Evolutionary conservation across 2,888 invertebrate species (phyloP).

Genomic region (Trisateles emortualis): DNA sequence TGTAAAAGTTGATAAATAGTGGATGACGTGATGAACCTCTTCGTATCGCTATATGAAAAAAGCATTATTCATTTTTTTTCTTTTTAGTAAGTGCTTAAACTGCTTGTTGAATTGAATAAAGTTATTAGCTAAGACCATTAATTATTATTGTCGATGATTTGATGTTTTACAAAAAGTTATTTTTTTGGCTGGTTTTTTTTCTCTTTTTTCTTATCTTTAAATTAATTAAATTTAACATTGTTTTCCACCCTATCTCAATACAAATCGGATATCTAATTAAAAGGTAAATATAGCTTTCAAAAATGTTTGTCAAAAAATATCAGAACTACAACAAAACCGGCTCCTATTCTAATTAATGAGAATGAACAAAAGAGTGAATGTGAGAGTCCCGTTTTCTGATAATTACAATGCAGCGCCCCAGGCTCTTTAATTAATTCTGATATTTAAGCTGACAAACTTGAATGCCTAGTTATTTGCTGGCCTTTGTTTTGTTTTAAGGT

Average conservation of each 20-base stretch:
- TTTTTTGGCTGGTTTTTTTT: no score
- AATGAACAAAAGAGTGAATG: slow-evolving; percentile 50
- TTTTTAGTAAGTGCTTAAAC: no score
- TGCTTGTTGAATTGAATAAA: no score
- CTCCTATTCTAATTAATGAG: slow-evolving; percentile 45
- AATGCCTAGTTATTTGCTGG: slow-evolving; percentile 30
- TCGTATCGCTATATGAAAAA: no score
- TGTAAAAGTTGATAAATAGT: no score
- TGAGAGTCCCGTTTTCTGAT: slow-evolving; percentile 51
- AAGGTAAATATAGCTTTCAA: not conserved
- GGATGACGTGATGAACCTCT: no score
- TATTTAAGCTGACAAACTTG: slow-evolving; percentile 42
- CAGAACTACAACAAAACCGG: slow-evolving; percentile 7
- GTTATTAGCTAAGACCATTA: no score
- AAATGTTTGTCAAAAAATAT: slow-evolving; percentile 22
- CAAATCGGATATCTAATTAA: not conserved
- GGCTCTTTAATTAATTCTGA: slow-evolving; percentile 57
- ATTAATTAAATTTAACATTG: no score
- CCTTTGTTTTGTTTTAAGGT: slow-evolving; percentile 18
- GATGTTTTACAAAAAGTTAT: no score
- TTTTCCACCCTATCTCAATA: not conserved
- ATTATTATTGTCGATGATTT: no score
- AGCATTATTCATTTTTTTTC: no score
- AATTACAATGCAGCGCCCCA: slow-evolving; percentile 54
- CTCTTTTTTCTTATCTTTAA: no score